Evolutionary conservation across 2,888 invertebrate species (phyloP), one percentile per base, ranked within the genome.

Genomic region (Oligia strigilis): DNA sequence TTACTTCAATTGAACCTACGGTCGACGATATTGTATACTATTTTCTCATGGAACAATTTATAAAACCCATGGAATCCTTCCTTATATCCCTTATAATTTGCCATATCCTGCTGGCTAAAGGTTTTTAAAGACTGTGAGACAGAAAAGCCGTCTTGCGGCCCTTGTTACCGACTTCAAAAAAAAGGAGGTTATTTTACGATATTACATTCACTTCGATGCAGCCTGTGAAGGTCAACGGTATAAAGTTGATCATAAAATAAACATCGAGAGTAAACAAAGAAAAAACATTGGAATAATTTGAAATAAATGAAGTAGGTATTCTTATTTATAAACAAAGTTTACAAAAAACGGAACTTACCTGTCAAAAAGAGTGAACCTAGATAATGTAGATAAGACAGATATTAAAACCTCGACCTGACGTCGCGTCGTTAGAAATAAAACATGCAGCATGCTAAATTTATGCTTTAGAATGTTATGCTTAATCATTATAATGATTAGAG

Each of bases 191-290:
- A 29, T 29, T 77, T 72, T 64, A 77, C n/a, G 29, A 77, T 1
- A 60, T 5, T 17, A 82, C 83, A 65, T 86, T 84, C 83, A 86
- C 84, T 83, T 52, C 17, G 40, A 40, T 82, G 83, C 86, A 78
- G 46, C 14, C 17, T 13, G 2, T 40, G 40, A 74, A 84, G 86
- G 86, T 58, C 66, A 52, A 11, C 9, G 2, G 36, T 40, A 60
- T 84, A 5, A 66, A 66, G 14, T 73, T 70, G 60, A 80, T 73
- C 65, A 49, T 11, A 64, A 72, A 77, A 49, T 79, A 70, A 65
- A 73, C 43, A 65, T 23, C 23, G n/a, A 46, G 62, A 19, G 6
- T 58, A 52, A 5, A 64, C 19, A n/a, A 65, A 70, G 14, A 43
- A 58, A 40, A 62, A 36, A 19, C 8, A 43, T 9, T 43, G 58